Conservation (phyloP, 2,888 invertebrate genomes). For the Panorpa germanica region DNA sequence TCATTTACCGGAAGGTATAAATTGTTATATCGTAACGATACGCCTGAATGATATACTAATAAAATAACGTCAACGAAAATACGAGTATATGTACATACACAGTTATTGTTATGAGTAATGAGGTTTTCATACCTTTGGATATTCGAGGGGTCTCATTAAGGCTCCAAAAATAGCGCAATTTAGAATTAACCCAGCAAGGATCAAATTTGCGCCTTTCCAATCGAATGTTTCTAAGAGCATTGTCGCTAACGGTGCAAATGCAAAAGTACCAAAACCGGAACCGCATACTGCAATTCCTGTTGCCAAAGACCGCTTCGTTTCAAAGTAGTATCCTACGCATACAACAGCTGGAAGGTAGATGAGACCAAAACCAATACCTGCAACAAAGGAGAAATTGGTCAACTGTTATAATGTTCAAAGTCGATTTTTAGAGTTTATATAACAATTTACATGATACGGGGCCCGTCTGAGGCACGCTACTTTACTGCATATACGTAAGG, state of each 20-base stretch:
- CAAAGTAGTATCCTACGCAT: constrained; percentile 94
- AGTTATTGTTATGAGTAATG: background rate
- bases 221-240: constrained; percentile 55
- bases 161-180: constrained; percentile 77
- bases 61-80: too few species aligned
- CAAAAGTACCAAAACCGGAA: constrained; percentile 88
- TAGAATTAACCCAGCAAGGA: constrained; percentile 81
- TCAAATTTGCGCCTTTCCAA: constrained; percentile 82
- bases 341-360: constrained; percentile 94
- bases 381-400: constrained; percentile 16
- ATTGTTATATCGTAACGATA: too few species aligned
- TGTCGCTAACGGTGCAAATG: constrained; percentile 81
- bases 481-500: too few species aligned
- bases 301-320: constrained; percentile 82
- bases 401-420: background rate
- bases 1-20: background rate
- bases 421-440: too few species aligned
- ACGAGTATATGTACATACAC: background rate
- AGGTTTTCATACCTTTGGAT: constrained; percentile 24
- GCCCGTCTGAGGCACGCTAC: too few species aligned
- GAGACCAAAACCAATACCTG: constrained; percentile 82
- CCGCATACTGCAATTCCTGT: constrained; percentile 93
- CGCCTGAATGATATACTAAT: too few species aligned
- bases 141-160: constrained; percentile 23
- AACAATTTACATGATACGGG: too few species aligned